Percentiles rank a stretch among this genome's conserved stretches.
These are phyloP conservation scores for Colletes gigas DNA, from an alignment of 1,140 invertebrate species.

Conservation along the genomic window DNA sequence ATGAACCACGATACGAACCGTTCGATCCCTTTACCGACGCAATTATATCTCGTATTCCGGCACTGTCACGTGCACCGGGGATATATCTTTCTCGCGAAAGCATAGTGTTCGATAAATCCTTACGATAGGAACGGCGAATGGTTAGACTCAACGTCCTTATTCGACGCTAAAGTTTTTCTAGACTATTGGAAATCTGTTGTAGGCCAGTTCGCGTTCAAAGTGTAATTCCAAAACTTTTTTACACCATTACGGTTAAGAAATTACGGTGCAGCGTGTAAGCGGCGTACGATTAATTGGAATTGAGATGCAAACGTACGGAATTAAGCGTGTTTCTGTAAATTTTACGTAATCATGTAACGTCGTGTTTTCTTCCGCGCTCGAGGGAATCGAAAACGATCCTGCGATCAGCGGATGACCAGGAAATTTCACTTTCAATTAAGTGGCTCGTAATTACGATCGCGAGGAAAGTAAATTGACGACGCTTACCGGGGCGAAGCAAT, in stretches of 20 bases:
- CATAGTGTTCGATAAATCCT: neutral
- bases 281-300: no score
- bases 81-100: neutral
- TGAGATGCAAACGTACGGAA: neutral
- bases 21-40: conserved; percentile 1
- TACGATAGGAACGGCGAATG: neutral
- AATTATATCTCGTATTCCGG: conserved; percentile 45
- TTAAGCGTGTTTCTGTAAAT: conserved; percentile 6
- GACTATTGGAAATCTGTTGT: no score
- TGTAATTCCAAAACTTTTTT: no score
- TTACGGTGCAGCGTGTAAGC: no score
- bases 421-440: conserved; percentile 65
- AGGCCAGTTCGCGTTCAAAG: no score
- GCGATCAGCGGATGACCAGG: conserved; percentile 38
- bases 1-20: conserved; percentile 43
- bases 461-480: conserved; percentile 50
- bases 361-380: neutral
- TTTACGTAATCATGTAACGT: conserved; percentile 4
- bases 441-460: conserved; percentile 35
- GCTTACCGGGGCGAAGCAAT: conserved; percentile 26
- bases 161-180: no score
- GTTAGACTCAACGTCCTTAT: no score
- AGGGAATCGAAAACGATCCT: conserved; percentile 15
- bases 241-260: no score
- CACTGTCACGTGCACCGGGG: neutral